Conservation (phyloP, 2,113 vertebrate genomes). For the Platichthys flesus region DNA sequence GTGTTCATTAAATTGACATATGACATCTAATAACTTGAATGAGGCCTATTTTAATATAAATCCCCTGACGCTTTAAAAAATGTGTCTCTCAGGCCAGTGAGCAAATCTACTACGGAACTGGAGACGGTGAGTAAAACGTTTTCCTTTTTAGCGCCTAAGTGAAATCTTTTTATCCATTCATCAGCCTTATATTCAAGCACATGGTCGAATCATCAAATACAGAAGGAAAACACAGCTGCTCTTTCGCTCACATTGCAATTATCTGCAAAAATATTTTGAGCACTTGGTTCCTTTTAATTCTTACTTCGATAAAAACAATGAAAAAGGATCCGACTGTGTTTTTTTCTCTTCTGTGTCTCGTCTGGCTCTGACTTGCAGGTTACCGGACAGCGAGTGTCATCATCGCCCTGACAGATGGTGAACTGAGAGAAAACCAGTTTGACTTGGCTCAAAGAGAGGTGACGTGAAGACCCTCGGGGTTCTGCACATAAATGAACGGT, state of each 20-base stretch:
- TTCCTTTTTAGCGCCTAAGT: slow-evolving; percentile 27
- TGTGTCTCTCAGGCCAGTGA: slow-evolving; percentile 90
- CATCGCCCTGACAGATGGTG: slow-evolving; percentile 96
- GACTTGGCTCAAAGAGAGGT: slow-evolving; percentile 95
- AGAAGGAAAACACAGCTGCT: slow-evolving; percentile 12
- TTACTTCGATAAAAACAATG: background rate
- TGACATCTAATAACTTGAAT: slow-evolving; percentile 11
- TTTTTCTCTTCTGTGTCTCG: background rate
- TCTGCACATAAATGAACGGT: background rate
- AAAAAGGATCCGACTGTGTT: background rate
- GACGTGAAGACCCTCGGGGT: background rate
- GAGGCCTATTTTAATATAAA: slow-evolving; percentile 40
- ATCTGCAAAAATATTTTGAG: background rate
- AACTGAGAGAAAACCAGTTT: slow-evolving; percentile 93
- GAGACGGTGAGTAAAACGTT: slow-evolving; percentile 87
- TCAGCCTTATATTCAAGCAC: slow-evolving; percentile 1
- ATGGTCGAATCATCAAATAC: slow-evolving; percentile 16
- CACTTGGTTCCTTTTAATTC: background rate
- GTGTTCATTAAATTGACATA: slow-evolving; percentile 29
- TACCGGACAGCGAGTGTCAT: slow-evolving; percentile 97
- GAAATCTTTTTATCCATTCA: slow-evolving; percentile 4
- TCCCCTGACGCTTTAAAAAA: slow-evolving; percentile 44
- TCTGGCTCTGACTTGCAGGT: slow-evolving; percentile 75
- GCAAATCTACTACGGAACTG: slow-evolving; percentile 96
- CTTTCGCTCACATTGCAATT: slow-evolving; percentile 9